Percentiles rank a stretch among this genome's conserved stretches.
phyloP scores from a whole-genome alignment of 1,140 invertebrate genomes.

The Lepidotrigona ventralis region DNA sequence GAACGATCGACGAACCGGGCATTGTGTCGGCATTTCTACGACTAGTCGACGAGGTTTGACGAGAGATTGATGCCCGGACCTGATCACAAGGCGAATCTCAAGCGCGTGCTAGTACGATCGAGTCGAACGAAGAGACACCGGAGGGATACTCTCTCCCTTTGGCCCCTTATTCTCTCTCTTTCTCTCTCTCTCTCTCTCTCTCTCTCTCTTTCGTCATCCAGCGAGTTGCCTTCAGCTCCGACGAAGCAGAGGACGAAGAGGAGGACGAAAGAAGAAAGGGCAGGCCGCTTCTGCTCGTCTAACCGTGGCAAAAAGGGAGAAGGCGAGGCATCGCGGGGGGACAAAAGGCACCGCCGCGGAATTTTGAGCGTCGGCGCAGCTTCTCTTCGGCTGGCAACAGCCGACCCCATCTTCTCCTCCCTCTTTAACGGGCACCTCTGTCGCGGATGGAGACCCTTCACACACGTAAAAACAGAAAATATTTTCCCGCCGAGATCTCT shows the following conservation, averaged over 20 bases:
- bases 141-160: slow-evolving; percentile 2
- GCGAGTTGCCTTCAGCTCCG: slow-evolving; percentile 27
- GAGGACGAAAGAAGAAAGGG: slow-evolving; percentile 61
- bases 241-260: slow-evolving; percentile 41
- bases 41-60: slow-evolving; percentile 76
- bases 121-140: slow-evolving; percentile 6
- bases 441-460: slow-evolving; percentile 25
- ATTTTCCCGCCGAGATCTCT: slow-evolving; percentile 62
- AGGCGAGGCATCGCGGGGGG: slow-evolving; percentile 68
- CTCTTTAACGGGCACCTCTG: slow-evolving; percentile 51
- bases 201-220: slow-evolving; percentile 19
- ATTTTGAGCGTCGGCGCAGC: slow-evolving; percentile 76
- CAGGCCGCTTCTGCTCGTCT: slow-evolving; percentile 48
- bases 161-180: neutral
- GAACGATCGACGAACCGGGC: slow-evolving; percentile 24
- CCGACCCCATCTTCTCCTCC: neutral
- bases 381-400: slow-evolving; percentile 34
- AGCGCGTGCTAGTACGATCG: slow-evolving; percentile 46
- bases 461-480: slow-evolving; percentile 76
- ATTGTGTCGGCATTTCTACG: slow-evolving; percentile 74
- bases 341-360: slow-evolving; percentile 79
- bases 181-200: neutral
- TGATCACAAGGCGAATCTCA: slow-evolving; percentile 57
- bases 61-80: slow-evolving; percentile 78
- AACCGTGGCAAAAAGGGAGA: slow-evolving; percentile 64